Evolutionary conservation across 2,797 vertebrate species (phyloP), one percentile per base, ranked within the genome.

Genomic region (Clarias platycephalus): DNA sequence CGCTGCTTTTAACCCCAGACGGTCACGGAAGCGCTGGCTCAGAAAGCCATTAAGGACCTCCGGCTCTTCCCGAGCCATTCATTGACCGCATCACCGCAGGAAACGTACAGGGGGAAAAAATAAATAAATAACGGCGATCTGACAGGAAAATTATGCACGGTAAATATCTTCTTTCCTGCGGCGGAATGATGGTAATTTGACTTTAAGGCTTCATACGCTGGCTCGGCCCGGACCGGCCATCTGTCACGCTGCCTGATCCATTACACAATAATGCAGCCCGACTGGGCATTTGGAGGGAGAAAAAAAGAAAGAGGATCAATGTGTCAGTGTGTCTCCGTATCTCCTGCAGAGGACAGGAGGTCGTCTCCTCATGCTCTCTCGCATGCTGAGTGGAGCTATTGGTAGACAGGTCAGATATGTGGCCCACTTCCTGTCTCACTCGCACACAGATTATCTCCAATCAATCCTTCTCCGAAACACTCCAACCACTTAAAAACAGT

Each of bases 101-200:
- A 85, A 86, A 86, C 85, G 72, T 66, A 83, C 15, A 64, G 34
- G 34, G 34, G 72, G 26, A 79, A 88, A 72, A 63, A 55, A 55
- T 9, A 79, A 63, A 62, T 90, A 88, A 78, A 84, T 62, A 26
- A 70, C 16, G 67, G 83, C 70, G 84, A 80, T 83, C 80, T 74
- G 49, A 68, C 28, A 70, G 89, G 91, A 91, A 83, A 86, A 40
- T 82, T 90, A 91, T 90, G 90, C 88, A 28, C 83, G 88, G 84
- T 84, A 89, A 88, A 87, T 88, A 88, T 89, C 60, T 66, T 85
- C 58, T 84, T 86, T 90, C 92, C 90, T 20, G 81, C 80, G 67
- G 87, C 72, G 9, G 76, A 82, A 84, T 80, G 44, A 80, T 87
- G 85, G 79, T 64, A 85, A 92, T 90, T 90, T 86, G 86, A 82